These are phyloP conservation scores for Sebastes diaconus DNA, from an alignment of 2,797 vertebrate species.

Conservation along the genomic window DNA sequence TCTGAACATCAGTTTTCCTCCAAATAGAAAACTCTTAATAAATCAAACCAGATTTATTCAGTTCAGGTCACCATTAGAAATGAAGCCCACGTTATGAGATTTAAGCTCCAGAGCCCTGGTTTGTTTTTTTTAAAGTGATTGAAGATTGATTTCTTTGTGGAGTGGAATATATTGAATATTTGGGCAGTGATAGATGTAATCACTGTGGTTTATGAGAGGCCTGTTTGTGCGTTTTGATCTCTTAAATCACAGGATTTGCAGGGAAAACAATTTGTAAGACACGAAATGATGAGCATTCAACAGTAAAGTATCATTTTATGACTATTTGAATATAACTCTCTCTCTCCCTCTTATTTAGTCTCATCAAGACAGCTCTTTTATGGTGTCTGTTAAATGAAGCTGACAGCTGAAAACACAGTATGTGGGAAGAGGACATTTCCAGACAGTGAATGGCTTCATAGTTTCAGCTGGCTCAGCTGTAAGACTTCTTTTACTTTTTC, in stretches of 20 bases:
- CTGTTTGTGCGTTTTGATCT: not conserved
- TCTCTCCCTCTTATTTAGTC: not conserved
- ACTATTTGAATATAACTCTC: not conserved
- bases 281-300: not conserved
- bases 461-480: not conserved
- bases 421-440: not conserved
- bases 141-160: conserved; percentile 1
- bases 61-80: not conserved
- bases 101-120: not conserved
- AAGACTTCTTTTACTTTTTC: not conserved
- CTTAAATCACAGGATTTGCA: not conserved
- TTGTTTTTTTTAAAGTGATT: not conserved
- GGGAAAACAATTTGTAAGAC: not conserved
- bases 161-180: not conserved
- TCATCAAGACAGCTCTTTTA: not conserved
- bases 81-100: not conserved
- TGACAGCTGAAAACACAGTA: not conserved
- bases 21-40: not conserved
- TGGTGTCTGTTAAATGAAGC: not conserved
- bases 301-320: not conserved
- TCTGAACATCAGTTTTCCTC: not conserved
- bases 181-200: not conserved
- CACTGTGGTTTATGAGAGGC: not conserved
- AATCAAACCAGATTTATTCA: not conserved
- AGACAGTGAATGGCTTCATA: not conserved